Base-by-base conservation (phyloP, 2,113 vertebrate genomes). In the Pitta sordida region DNA sequence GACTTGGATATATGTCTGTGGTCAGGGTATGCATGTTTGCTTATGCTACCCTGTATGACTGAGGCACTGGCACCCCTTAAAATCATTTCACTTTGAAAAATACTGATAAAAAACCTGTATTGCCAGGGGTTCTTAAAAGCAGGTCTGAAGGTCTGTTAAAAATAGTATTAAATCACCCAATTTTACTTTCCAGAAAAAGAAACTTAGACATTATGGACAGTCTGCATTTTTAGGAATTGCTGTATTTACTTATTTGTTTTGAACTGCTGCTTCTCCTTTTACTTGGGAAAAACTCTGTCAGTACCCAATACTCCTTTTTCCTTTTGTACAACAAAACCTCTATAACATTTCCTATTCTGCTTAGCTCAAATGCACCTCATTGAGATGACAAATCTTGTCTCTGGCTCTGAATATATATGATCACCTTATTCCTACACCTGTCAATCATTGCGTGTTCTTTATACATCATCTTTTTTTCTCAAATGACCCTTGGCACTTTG, bases 351-450 rank as follows among this genome's bases (percentile, higher is more conserved):
- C 37, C 17, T 44, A 8, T 52, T 30, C 27, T 60, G 22, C 15
- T 44, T 76, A 19, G 34, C 32, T 32, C 29, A 26, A 51, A 15
- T 59, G 14, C 5, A 8, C 64, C 44, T 75, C 58, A 41, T 8
- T 63, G 55, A 14, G 51, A 53, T 58, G 21, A 81, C 58, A 76
- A 91, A 46, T 9, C 7, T 53, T 65, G 9, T 69, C 30, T 76
- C 62, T 83, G 17, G 10, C 83, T 86, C 49, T 69, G 41, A 86
- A 34, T 74, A 21, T 6, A 70, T 62, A 17, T 43, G 20, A 52
- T n/a, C 1, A 1, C 58, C 32, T 59, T 76, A 58, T 6, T 74
- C 30, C 22, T 43, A 43, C 1, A 0, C 15, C 13, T 74, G 29
- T 65, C 46, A 74, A 4, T 80, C 24, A 9, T 52, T 79, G 27